phyloP scores from a whole-genome alignment of 2,113 vertebrate genomes.

The Ancistrus triradiatus region DNA sequence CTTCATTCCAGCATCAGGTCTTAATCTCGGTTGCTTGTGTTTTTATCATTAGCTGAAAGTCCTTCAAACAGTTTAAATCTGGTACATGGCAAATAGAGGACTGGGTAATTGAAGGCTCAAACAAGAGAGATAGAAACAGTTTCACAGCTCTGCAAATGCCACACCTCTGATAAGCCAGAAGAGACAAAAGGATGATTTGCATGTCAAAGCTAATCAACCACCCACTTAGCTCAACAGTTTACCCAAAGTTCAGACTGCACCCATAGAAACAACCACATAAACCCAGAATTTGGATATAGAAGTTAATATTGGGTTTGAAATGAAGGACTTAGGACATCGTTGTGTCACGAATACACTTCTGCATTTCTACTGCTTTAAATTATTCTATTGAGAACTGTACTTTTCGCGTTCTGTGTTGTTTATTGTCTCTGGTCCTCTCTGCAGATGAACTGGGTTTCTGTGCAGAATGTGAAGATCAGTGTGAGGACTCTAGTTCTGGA shows the following conservation, averaged over 20 bases:
- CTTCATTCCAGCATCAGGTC: not conserved
- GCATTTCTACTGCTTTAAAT: not conserved
- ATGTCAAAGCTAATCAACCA: slow-evolving; percentile 45
- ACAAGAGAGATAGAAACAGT: slow-evolving; percentile 32
- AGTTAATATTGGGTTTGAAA: not conserved
- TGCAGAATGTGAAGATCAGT: slow-evolving; percentile 74
- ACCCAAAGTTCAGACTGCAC: not conserved
- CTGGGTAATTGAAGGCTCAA: slow-evolving; percentile 15
- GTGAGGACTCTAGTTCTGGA: slow-evolving; percentile 66
- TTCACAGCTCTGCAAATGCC: slow-evolving; percentile 40
- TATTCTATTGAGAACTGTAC: not conserved
- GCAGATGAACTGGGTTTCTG: slow-evolving; percentile 79
- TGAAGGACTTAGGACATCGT: slow-evolving; percentile 1
- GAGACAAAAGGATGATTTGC: slow-evolving; percentile 49
- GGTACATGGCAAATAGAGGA: slow-evolving; percentile 26
- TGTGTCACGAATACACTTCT: not conserved
- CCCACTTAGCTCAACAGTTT: slow-evolving; percentile 23
- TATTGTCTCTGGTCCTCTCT: slow-evolving; percentile 47
- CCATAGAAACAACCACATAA: slow-evolving; percentile 14
- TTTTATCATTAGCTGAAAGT: slow-evolving; percentile 28
- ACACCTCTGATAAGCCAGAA: slow-evolving; percentile 44
- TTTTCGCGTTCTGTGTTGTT: slow-evolving; percentile 6
- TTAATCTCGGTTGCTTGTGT: slow-evolving; percentile 11
- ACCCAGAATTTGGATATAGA: not conserved
- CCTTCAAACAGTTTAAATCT: slow-evolving; percentile 26